Evolutionary conservation across 64 coral and sea anemone genomes (phyloP).

Genomic region (Montipora cactus): DNA sequence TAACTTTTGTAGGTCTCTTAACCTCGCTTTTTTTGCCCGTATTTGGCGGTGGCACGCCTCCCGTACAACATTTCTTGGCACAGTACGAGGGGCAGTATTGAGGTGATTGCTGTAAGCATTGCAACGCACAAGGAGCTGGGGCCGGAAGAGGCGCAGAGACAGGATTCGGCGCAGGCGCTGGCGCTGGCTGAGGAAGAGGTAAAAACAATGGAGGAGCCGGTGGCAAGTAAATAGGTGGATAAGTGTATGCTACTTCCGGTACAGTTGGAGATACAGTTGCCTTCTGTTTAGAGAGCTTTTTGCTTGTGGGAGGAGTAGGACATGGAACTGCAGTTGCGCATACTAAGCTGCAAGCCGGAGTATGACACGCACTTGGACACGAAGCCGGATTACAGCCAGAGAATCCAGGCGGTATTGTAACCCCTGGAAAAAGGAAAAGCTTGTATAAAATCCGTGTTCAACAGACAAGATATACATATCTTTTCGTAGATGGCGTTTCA

Average conservation of each 20-base stretch:
- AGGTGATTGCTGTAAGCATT: conserved; percentile 9
- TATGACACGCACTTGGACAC: background rate
- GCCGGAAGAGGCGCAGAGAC: background rate
- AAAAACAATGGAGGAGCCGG: background rate
- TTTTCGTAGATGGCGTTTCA: no score
- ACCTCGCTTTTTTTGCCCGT: conserved; percentile 7
- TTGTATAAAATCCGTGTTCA: background rate
- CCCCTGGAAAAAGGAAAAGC: background rate
- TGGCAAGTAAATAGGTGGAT: background rate
- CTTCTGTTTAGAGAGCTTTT: background rate
- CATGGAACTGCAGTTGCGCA: conserved; percentile 8
- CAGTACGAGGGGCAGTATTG: conserved; percentile 29
- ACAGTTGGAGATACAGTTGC: background rate
- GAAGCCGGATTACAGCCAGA: conserved; percentile 26
- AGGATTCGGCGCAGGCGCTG: background rate
- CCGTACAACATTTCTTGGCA: background rate
- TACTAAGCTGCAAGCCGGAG: conserved; percentile 1
- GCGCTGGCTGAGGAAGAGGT: background rate
- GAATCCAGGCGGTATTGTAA: conserved; percentile 16
- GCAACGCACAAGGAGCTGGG: background rate
- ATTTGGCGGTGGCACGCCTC: background rate
- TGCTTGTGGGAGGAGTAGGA: background rate
- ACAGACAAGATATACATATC: no score
- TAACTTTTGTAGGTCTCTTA: background rate
- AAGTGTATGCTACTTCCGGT: background rate